Evolutionary conservation across 2,113 vertebrate genomes (phyloP), one percentile per base, ranked within the genome.

Genomic region (Aegotheles bennettii): DNA sequence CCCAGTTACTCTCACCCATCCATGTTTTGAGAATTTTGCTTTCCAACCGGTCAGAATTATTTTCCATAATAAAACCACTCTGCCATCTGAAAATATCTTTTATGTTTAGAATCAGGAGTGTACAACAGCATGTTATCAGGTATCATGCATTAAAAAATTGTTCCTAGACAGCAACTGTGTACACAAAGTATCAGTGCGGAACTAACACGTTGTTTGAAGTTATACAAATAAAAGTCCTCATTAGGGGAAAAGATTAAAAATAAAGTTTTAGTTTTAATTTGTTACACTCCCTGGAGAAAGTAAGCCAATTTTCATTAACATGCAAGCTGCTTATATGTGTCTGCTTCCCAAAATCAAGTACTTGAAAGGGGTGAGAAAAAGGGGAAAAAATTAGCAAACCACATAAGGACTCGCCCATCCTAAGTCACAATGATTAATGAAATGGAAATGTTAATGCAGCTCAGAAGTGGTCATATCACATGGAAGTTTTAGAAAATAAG

Each of bases 391-490:
- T 26, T n/a, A 84, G 38, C 38, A 95, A 91, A 87, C 26, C 36
- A 23, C 61, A 60, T 19, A 33, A 84, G 53, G 20, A 78, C 29
- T 86, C 25, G 16, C 93, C 81, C 93, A 77, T 74, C 73, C 78
- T 50, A n/a, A 29, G 54, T 90, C 89, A 61, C 53, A 75, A 42
- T 87, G 81, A 95, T 93, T 91, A 96, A 94, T 85, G 67, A 76
- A 75, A 89, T 85, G 70, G 87, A 95, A 96, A 82, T 45, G 19
- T 60, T 87, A 89, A 53, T 57, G 43, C 57, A 75, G 87, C 80
- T 94, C 60, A 80, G 54, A 87, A 95, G 78, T 61, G 33, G 43
- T n/a, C 54, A 35, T 79, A 93, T 94, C 63, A 67, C 70, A 76
- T 47, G 59, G 45, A 93, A 85, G 13, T 71, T 85, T 60, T 45